Percentiles rank a stretch among this genome's conserved stretches.
Evolutionary conservation across 2,888 invertebrate genomes (phyloP).

Genomic region (Spisula solida): DNA sequence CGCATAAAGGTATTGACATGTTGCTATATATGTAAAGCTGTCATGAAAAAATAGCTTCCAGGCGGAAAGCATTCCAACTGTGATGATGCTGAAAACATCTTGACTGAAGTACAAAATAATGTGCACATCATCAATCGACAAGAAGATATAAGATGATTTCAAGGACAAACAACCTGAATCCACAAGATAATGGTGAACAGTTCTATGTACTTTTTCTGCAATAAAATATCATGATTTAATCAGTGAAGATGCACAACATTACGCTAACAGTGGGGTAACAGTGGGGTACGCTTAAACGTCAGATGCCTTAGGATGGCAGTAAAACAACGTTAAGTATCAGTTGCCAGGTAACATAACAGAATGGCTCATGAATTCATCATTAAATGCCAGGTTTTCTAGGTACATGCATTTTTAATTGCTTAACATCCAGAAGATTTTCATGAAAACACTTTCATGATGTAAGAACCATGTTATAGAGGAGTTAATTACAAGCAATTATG

Average conservation of each 20-base stretch:
- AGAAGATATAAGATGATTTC: background rate
- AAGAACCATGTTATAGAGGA: background rate
- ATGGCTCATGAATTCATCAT: background rate
- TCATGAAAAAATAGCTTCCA: background rate
- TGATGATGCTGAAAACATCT: slow-evolving; percentile 2
- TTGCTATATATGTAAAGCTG: background rate
- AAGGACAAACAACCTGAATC: slow-evolving; percentile 10
- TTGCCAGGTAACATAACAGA: slow-evolving; percentile 12
- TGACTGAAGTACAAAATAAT: background rate
- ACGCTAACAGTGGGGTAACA: background rate
- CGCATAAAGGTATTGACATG: background rate
- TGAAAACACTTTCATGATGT: slow-evolving; percentile 7
- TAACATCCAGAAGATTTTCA: background rate
- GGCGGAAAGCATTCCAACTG: background rate
- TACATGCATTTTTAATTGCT: background rate
- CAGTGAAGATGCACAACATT: background rate
- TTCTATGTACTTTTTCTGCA: background rate
- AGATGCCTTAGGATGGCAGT: background rate
- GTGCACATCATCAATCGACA: background rate
- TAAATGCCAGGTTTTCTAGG: background rate
- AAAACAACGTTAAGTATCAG: background rate
- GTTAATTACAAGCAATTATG: background rate
- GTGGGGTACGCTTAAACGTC: background rate
- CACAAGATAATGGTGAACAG: background rate
- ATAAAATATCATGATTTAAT: slow-evolving; percentile 7